Evolutionary conservation across 2,888 invertebrate genomes (phyloP).

Genomic region (Acholoe squamosa): DNA sequence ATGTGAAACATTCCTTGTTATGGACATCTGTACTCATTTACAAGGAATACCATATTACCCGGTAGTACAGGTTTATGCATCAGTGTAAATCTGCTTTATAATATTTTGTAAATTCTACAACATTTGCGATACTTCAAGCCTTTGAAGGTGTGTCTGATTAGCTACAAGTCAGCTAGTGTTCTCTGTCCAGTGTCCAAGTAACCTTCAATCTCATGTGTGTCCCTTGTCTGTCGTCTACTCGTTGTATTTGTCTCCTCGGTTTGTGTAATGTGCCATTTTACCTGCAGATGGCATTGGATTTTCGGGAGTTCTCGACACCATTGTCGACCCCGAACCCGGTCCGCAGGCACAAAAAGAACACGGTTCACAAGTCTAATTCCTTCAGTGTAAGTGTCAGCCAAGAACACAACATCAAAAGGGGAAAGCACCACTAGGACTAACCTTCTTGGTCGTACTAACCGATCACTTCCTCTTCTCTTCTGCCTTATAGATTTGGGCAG

Average conservation of each 20-base stretch:
- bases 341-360: slow-evolving; percentile 77
- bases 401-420: neutral
- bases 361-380: slow-evolving; percentile 81
- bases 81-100: no score
- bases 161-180: no score
- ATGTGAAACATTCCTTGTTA: no score
- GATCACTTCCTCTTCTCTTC: slow-evolving; percentile 41
- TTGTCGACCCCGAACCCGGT: slow-evolving; percentile 76
- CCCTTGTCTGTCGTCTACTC: neutral
- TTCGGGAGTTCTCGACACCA: slow-evolving; percentile 66
- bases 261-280: slow-evolving; percentile 37
- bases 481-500: slow-evolving; percentile 26
- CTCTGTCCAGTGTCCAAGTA: neutral
- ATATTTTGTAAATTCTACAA: no score
- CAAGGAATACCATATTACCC: no score
- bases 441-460: slow-evolving; percentile 45
- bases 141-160: no score
- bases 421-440: slow-evolving; percentile 59
- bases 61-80: no score
- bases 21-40: no score
- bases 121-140: no score
- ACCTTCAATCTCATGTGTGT: neutral
- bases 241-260: neutral
- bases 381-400: slow-evolving; percentile 81
- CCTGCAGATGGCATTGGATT: slow-evolving; percentile 53